Evolutionary conservation across 2,113 vertebrate species (phyloP), one percentile per base, ranked within the genome.

Genomic region (Gambusia holbrooki): DNA sequence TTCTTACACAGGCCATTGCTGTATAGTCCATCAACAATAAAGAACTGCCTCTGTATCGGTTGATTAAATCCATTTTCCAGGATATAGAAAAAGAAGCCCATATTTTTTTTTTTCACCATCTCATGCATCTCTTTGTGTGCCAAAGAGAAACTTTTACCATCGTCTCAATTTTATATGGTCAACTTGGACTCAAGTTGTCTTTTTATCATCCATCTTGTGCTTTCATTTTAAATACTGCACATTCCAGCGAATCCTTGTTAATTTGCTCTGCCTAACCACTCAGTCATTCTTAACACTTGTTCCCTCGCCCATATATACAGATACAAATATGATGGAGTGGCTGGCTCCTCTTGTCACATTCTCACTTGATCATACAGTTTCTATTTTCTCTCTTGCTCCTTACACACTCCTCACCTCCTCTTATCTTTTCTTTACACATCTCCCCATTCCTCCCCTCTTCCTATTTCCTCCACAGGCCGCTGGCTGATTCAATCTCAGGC

Each of bases 401-500:
- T 45, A 40, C 27, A 19, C 58, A 33, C 15, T 69, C 42, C 28
- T 58, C 51, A 58, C 22, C 69, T 8, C 28, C 48, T 58, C 68
- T 51, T 74, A n/a, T 68, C 10, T 66, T 63, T 69, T 48, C 13
- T 35, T 45, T 51, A 27, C 32, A 68, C 63, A 67, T 69, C 66
- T 63, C 30, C 33, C 9, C 4, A 12, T 5, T 2, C 25, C 65
- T 3, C 61, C 9, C 25, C 22, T 3, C 35, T 30, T 62, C 60
- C 9, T 40, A 9, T 45, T 76, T 70, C 62, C 76, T 80, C 78
- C 74, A 84, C 79, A 81, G 62, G 51, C 74, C 15, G 14, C 33
- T 77, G 79, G 82, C 75, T 87, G 73, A 86, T 84, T 90, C 83
- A 90, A 89, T 92, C 77, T 84, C 69, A 3, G 58, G 77, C 69